These are phyloP conservation scores for Odontamblyopus rebecca DNA, from an alignment of 2,797 vertebrate genomes.

Conservation along the genomic window DNA sequence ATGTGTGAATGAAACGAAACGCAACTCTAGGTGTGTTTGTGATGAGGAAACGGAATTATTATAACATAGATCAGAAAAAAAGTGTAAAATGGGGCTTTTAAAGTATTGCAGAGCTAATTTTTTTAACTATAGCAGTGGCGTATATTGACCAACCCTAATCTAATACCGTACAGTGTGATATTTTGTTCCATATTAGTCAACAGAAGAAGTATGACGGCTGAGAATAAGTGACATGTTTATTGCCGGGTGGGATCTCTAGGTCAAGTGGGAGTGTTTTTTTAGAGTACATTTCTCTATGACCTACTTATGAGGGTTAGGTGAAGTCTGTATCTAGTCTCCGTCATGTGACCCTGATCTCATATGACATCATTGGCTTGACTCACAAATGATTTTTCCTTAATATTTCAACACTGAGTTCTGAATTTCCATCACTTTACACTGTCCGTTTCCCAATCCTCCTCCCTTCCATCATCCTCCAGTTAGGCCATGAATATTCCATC, in stretches of 20 bases:
- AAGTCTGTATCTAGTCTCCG: constrained; percentile 41
- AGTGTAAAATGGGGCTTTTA: no score
- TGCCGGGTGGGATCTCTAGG: constrained; percentile 39
- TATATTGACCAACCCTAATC: constrained; percentile 11
- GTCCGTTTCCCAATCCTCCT: constrained; percentile 25
- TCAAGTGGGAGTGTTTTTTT: constrained; percentile 34
- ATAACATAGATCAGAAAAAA: no score
- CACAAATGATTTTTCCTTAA: constrained; percentile 28
- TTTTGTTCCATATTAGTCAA: constrained; percentile 44
- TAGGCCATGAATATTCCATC: neutral
- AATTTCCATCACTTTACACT: constrained; percentile 22
- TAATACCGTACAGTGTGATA: constrained; percentile 21
- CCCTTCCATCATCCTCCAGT: neutral
- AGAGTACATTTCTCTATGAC: constrained; percentile 42
- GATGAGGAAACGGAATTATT: no score
- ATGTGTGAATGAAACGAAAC: no score
- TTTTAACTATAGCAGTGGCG: constrained; percentile 14
- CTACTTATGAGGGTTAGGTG: constrained; percentile 43
- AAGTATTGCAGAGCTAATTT: neutral
- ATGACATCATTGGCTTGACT: constrained; percentile 61
- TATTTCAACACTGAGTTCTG: constrained; percentile 37
- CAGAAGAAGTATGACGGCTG: constrained; percentile 15
- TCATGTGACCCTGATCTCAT: constrained; percentile 66
- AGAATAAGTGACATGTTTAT: constrained; percentile 52
- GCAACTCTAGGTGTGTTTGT: no score